These are phyloP conservation scores for Rhizomys pruinosus DNA, from an alignment of 2,113 vertebrate species.

Conservation along the genomic window DNA sequence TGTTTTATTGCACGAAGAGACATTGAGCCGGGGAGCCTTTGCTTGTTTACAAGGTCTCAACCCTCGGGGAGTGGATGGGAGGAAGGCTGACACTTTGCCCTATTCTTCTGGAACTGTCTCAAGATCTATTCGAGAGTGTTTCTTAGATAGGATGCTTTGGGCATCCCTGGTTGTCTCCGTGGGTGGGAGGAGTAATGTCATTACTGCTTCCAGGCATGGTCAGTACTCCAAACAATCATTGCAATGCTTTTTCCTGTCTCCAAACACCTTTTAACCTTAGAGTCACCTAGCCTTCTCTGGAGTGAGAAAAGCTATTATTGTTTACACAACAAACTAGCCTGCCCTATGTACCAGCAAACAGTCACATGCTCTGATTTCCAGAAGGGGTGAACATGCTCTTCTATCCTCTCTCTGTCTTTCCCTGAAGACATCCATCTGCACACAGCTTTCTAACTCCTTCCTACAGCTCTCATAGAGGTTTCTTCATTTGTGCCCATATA, in stretches of 20 bases:
- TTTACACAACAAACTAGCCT: background rate
- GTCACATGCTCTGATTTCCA: background rate
- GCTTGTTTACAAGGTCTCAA: background rate
- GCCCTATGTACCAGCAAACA: background rate
- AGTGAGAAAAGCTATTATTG: background rate
- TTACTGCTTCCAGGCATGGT: too few relatives aligned
- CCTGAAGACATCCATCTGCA: fast-evolving
- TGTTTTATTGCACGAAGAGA: background rate
- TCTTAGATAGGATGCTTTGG: background rate
- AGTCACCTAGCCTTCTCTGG: background rate
- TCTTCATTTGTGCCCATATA: background rate
- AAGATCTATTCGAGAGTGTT: background rate
- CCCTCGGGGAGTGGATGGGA: too few relatives aligned
- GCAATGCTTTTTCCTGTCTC: background rate
- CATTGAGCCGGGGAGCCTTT: background rate
- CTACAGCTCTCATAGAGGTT: too few relatives aligned
- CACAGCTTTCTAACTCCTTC: background rate
- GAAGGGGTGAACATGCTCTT: background rate
- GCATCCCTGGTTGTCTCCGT: too few relatives aligned
- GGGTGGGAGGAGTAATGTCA: background rate
- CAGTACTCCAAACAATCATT: background rate
- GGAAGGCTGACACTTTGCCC: background rate
- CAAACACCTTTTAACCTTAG: background rate
- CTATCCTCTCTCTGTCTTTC: background rate
- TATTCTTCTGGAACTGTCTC: background rate